These are phyloP conservation scores for Neelides sp. DNA, from an alignment of 1,140 invertebrate species.

Conservation along the genomic window DNA sequence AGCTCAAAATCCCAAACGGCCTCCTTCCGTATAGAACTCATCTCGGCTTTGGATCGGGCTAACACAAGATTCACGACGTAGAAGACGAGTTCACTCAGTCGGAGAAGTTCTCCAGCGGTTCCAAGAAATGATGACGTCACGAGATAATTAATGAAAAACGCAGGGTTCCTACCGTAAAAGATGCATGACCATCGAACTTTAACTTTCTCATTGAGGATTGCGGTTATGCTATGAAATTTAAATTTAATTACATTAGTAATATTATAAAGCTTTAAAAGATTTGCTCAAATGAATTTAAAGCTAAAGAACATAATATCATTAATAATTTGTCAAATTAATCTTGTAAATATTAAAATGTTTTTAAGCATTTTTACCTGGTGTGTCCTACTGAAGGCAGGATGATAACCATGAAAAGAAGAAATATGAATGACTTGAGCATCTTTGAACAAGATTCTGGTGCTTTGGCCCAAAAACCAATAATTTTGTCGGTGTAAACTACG, in stretches of 20 bases:
- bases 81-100: constrained; percentile 85
- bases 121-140: constrained; percentile 89
- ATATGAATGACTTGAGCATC: constrained; percentile 86
- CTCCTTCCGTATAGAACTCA: constrained; percentile 72
- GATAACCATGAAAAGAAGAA: constrained; percentile 84
- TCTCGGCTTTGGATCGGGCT: constrained; percentile 54
- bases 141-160: constrained; percentile 94
- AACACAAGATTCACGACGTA: constrained; percentile 64
- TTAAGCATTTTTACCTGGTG: constrained; percentile 47
- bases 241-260: too few species aligned
- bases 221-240: too few species aligned
- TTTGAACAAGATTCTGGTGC: constrained; percentile 82
- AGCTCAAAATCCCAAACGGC: constrained; percentile 88
- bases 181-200: constrained; percentile 64
- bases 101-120: constrained; percentile 48
- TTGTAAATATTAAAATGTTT: background rate
- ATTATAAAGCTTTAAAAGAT: too few species aligned
- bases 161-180: constrained; percentile 87
- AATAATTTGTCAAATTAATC: background rate
- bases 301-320: too few species aligned
- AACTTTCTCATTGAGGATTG: too few species aligned
- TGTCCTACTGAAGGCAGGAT: constrained; percentile 85
- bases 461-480: constrained; percentile 80
- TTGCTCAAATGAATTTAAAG: background rate
- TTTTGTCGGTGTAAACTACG: constrained; percentile 78